Percentiles rank a stretch among this genome's conserved stretches.
These are phyloP conservation scores for Zoanthus sansibaricus DNA, from an alignment of 92 coral and sea anemone species.

Conservation along the genomic window DNA sequence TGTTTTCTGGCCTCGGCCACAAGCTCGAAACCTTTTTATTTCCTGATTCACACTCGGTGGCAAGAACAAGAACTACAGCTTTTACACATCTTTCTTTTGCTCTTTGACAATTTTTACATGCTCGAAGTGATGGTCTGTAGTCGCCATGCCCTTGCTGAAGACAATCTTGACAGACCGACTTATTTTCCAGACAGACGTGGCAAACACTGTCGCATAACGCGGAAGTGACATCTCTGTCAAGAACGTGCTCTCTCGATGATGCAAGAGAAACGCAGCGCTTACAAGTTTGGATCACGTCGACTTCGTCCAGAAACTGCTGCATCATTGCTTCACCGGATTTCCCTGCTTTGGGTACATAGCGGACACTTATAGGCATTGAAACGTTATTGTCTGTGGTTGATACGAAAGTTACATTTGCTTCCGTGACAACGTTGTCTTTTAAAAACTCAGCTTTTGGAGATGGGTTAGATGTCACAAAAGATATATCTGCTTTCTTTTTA, in stretches of 20 bases:
- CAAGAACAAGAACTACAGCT: too few relatives aligned
- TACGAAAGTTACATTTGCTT: conserved; percentile 46
- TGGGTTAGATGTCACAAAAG: conserved; percentile 31
- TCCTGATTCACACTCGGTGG: too few relatives aligned
- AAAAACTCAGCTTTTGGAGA: conserved; percentile 44
- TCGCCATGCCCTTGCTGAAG: too few relatives aligned
- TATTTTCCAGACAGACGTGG: background rate
- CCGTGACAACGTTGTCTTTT: conserved; percentile 45
- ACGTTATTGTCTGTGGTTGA: conserved; percentile 43
- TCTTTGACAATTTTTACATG: too few relatives aligned
- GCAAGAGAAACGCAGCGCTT: background rate
- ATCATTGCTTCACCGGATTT: conserved; percentile 63
- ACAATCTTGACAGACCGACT: conserved; percentile 48
- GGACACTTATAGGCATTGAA: conserved; percentile 52
- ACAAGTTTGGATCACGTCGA: conserved; percentile 44
- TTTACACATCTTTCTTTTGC: too few relatives aligned
- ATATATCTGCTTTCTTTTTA: background rate
- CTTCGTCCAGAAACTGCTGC: conserved; percentile 50
- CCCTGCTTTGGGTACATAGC: conserved; percentile 48
- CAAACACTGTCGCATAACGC: background rate
- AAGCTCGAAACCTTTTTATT: too few relatives aligned
- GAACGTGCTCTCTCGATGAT: background rate
- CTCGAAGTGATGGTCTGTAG: too few relatives aligned
- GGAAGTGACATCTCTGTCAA: background rate
- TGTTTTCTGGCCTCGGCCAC: too few relatives aligned